These are phyloP conservation scores for Leucophora obtusa DNA, from an alignment of 2,888 invertebrate species.

Conservation along the genomic window DNA sequence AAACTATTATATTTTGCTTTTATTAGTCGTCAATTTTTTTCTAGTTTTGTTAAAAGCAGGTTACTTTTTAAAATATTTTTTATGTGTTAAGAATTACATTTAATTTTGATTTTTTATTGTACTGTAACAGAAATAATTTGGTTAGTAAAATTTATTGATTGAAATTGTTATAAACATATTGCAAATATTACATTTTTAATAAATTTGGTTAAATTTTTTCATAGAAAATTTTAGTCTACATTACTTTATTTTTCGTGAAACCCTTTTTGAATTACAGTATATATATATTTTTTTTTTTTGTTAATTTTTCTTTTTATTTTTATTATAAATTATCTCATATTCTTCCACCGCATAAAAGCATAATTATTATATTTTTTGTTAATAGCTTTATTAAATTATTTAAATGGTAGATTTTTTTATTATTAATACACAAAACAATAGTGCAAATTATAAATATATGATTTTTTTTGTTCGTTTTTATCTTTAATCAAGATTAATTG, in stretches of 20 bases:
- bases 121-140: neutral
- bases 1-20: conserved; percentile 31
- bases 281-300: conserved; percentile 8
- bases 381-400: conserved; percentile 54
- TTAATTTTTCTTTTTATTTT: no score
- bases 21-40: conserved; percentile 60
- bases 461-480: conserved; percentile 15
- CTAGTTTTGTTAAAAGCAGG: conserved; percentile 58
- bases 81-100: conserved; percentile 34
- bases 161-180: no score
- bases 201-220: neutral
- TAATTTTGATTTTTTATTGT: conserved; percentile 12
- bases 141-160: neutral
- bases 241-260: neutral
- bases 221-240: neutral
- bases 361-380: conserved; percentile 33
- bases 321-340: conserved; percentile 48
- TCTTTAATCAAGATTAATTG: conserved; percentile 5
- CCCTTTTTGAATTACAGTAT: neutral
- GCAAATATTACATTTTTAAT: neutral
- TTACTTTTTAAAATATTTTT: conserved; percentile 38
- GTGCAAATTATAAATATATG: conserved; percentile 35
- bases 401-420: conserved; percentile 24
- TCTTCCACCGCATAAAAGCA: conserved; percentile 46
- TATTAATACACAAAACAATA: conserved; percentile 32